A percentile compares a stretch with the other conserved stretches of the same genome.
These are phyloP conservation scores for Anarrhichthys ocellatus DNA, from an alignment of 2,113 vertebrate genomes.

Conservation along the genomic window DNA sequence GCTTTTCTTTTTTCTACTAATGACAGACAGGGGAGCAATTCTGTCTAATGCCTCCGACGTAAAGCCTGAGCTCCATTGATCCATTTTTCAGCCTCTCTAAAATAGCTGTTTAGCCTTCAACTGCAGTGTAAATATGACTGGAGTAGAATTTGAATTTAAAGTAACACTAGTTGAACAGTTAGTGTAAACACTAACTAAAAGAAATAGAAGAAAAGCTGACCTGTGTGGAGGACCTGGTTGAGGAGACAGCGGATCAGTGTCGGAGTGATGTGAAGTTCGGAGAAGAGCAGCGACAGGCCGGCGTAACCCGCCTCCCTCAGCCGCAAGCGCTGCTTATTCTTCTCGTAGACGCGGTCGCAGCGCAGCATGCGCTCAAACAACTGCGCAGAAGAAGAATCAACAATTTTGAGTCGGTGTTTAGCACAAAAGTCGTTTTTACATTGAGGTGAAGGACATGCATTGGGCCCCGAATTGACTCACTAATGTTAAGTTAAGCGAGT, in stretches of 20 bases:
- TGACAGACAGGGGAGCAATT: slow-evolving; percentile 9
- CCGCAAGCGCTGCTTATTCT: slow-evolving; percentile 92
- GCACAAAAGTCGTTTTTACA: neutral
- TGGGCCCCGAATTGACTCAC: neutral
- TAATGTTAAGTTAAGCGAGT: neutral
- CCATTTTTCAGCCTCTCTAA: neutral
- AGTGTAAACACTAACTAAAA: neutral
- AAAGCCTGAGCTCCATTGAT: neutral
- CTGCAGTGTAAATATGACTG: neutral
- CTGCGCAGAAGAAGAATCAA: slow-evolving; percentile 72
- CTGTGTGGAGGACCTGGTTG: slow-evolving; percentile 93
- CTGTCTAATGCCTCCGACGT: neutral
- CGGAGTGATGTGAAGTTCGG: slow-evolving; percentile 86
- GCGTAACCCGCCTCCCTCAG: slow-evolving; percentile 94
- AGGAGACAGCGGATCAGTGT: slow-evolving; percentile 91
- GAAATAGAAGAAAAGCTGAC: slow-evolving; percentile 71
- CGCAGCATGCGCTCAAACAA: slow-evolving; percentile 95
- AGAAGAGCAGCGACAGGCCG: slow-evolving; percentile 92
- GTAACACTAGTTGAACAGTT: neutral
- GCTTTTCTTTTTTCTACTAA: neutral
- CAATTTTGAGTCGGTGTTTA: neutral
- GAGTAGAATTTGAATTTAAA: neutral
- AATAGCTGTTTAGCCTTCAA: neutral
- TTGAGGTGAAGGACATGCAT: neutral
- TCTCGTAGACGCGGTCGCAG: slow-evolving; percentile 96